Evolutionary conservation across 1,140 invertebrate species (phyloP), one percentile per base, ranked within the genome.

Genomic region (Neomicropteryx cornuta): DNA sequence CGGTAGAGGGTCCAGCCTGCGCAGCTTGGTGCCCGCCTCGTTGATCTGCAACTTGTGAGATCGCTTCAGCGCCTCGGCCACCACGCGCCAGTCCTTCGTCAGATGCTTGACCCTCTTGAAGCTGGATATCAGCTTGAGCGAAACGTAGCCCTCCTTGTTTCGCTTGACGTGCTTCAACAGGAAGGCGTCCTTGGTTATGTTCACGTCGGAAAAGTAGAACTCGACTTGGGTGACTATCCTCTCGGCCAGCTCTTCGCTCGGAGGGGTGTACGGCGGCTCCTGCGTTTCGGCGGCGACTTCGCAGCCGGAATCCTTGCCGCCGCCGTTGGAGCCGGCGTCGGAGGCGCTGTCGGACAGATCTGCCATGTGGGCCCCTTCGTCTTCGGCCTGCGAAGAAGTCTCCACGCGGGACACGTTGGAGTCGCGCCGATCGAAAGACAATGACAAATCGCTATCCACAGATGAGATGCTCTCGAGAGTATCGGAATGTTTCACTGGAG

Each of bases 81-180:
- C 89, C 1, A 88, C 83, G 36, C 88, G 73, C 85, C 91, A 96
- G 54, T 96, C 91, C 55, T 89, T 87, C 4, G 88, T 91, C 21
- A 96, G 62, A 50, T 91, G 87, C 50, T 90, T 89, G 18, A 96
- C 89, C 32, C 90, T 77, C 55, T 95, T 89, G 53, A 92, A 90
- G 47, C 87, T 92, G 2, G 90, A 92, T 35, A 95, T 91, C 24
- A 97, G 67, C 60, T 96, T 96, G 5, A 96, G 67, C 21, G 87
- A 92, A 2, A 97, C 91, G 62, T 85, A 96, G 6, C 93, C 92
- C 60, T 93, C 88, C 58, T 93, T 94, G 56, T 95, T 94, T 17
- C 91, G 72, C 21, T 87, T 77, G 3, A 96, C 90, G 59, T 96
- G 91, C 60, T 96, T 97, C 22, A 96, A 60, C 4, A 97, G 66